Evolutionary conservation across 2,888 invertebrate genomes (phyloP).

Genomic region (Deroplatys truncata): DNA sequence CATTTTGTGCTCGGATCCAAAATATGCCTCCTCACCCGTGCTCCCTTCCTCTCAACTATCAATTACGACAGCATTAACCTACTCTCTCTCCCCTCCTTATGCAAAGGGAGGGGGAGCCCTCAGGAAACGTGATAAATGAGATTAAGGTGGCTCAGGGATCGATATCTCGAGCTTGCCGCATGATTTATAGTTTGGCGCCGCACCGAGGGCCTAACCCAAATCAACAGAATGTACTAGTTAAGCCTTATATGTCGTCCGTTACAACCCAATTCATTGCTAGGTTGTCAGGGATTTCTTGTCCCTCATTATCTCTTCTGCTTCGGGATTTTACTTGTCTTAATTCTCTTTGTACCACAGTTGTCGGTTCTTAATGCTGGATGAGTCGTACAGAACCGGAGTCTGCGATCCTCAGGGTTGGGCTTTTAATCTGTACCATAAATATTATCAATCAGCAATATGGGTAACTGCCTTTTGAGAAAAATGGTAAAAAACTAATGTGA

Average conservation of each 20-base stretch:
- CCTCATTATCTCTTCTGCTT: not conserved
- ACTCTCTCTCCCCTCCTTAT: not conserved
- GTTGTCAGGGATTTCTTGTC: not conserved
- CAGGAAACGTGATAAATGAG: slow-evolving; percentile 1
- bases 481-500: too few species aligned
- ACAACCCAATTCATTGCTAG: not conserved
- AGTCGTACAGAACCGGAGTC: not conserved
- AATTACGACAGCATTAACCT: slow-evolving; percentile 5
- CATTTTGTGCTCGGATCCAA: not conserved
- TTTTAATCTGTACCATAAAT: too few species aligned
- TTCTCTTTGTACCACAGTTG: not conserved
- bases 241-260: not conserved
- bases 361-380: not conserved
- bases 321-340: not conserved
- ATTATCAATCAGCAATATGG: too few species aligned
- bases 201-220: not conserved
- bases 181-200: not conserved
- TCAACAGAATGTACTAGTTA: not conserved
- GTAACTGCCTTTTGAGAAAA: too few species aligned
- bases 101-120: not conserved
- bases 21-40: not conserved
- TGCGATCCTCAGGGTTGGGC: not conserved
- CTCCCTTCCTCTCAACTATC: not conserved
- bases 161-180: not conserved
- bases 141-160: slow-evolving; percentile 2